phyloP scores from a whole-genome alignment of 2,797 vertebrate genomes.

The Columba guinea region DNA sequence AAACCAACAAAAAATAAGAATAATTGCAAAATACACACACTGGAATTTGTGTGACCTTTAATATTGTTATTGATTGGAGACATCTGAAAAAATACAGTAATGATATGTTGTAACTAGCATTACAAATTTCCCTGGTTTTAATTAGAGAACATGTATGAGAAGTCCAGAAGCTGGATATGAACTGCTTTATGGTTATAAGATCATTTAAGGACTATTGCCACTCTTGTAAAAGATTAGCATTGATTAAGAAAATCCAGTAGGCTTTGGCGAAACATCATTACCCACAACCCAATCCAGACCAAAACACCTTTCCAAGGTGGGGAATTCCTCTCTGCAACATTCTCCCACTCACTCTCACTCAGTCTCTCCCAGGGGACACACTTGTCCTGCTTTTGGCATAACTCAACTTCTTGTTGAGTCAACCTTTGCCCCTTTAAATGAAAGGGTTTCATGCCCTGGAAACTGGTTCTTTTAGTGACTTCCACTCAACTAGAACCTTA shows the following conservation, averaged over 20 bases:
- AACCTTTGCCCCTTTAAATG: slow-evolving; percentile 58
- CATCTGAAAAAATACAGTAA: slow-evolving; percentile 32
- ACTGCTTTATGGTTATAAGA: neutral
- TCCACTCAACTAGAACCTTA: slow-evolving; percentile 47
- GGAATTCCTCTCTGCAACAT: neutral
- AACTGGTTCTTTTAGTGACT: slow-evolving; percentile 44
- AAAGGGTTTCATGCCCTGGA: slow-evolving; percentile 67
- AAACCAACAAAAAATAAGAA: neutral
- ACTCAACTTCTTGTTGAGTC: slow-evolving; percentile 56
- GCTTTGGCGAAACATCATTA: neutral
- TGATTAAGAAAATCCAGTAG: neutral
- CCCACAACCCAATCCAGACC: neutral
- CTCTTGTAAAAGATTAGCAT: neutral
- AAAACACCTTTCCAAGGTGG: neutral
- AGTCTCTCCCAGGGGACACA: neutral
- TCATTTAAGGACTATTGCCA: neutral
- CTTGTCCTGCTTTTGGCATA: slow-evolving; percentile 61
- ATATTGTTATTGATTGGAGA: neutral
- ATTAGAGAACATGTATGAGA: neutral
- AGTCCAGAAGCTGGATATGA: neutral
- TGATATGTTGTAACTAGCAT: neutral
- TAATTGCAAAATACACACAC: neutral
- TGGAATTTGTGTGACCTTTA: neutral
- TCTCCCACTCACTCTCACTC: neutral
- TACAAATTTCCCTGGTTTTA: neutral